Evolutionary conservation across 2,888 invertebrate genomes (phyloP).

Genomic region (Ctena decussata): DNA sequence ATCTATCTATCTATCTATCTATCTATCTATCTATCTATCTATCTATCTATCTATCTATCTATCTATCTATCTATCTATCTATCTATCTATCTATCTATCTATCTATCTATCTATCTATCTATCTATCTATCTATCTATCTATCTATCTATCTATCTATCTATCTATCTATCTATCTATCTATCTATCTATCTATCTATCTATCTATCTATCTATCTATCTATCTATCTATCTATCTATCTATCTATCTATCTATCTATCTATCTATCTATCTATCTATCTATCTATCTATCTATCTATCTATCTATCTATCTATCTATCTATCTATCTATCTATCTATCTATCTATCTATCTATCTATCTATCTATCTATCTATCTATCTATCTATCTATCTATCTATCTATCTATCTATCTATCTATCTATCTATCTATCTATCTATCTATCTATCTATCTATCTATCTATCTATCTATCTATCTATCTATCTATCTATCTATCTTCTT

Average conservation of each 20-base stretch:
- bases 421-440: neutral
- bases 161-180: conserved; percentile 4
- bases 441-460: neutral
- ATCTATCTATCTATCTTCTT: neutral
- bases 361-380: neutral
- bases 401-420: neutral
- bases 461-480: neutral
- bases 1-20: too few relatives aligned
- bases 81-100: too few relatives aligned
- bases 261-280: too few relatives aligned
- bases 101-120: conserved; percentile 4
- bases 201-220: conserved; percentile 4
- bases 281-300: too few relatives aligned
- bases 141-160: conserved; percentile 4
- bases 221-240: neutral
- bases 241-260: too few relatives aligned
- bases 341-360: neutral
- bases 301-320: too few relatives aligned
- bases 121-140: conserved; percentile 4
- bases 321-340: too few relatives aligned
- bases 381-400: neutral
- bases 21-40: too few relatives aligned
- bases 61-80: too few relatives aligned
- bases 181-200: conserved; percentile 4
- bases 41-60: too few relatives aligned